Base-by-base conservation (phyloP, 2,888 invertebrate genomes). In the Volucella inflata region DNA sequence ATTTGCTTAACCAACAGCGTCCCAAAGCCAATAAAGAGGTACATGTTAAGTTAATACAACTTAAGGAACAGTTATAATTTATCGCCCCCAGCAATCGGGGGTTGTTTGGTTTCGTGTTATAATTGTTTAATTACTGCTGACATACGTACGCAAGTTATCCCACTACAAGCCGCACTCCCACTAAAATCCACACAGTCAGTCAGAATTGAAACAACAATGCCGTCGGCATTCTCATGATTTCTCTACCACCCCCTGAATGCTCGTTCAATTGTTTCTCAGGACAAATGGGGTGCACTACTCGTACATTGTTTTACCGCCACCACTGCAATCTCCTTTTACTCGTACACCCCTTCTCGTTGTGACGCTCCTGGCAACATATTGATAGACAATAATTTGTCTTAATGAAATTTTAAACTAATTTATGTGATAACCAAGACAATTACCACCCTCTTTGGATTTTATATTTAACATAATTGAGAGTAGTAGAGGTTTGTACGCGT, bases 341-440 rank as follows among this genome's bases (percentile, higher is more conserved):
- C 4, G 51, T 36, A 30, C 16, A 44, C n/a, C 30, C 40, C 44
- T 46, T 55, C 55, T n/a, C 44, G n/a, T 16, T 71, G 48, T 48
- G 60, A 64, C 60, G 53, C 72, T 76, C 78, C 64, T 72, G 91
- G 92, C 90, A 91, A 92, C 92, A 92, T 92, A 92, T 92, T 92
- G 92, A 91, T 90, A 91, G 91, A 92, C 90, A 92, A 91, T 92
- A 92, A 92, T 92, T 91, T 91, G 91, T 92, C 91, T 91, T 91
- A 92, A 92, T 92, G 91, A 92, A 92, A 91, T 90, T 91, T 90
- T 88, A 87, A 87, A 88, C 88, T 91, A 90, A 92, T 92, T 92
- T 92, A 92, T 92, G 91, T 90, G 80, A 85, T 81, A 77, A 62
- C 30, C 84, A 62, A 76, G 80, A 81, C 84, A 81, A 85, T 84